A percentile compares a stretch with the other conserved stretches of the same genome.
Evolutionary conservation across 2,113 vertebrate species (phyloP).

Genomic region (Hepsetus odoe): DNA sequence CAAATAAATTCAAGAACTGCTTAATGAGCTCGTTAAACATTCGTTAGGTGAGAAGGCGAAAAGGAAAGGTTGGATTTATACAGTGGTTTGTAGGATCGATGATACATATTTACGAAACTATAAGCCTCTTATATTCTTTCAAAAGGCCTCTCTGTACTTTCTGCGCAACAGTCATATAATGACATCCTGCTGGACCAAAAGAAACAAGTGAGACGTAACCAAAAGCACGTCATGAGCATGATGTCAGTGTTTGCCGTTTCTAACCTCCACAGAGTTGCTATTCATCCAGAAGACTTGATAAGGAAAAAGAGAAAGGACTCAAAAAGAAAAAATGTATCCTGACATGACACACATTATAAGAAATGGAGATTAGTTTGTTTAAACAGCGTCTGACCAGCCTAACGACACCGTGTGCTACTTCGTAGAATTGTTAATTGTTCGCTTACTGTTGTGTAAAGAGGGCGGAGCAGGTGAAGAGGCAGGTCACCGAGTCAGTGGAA

Average conservation of each 20-base stretch:
- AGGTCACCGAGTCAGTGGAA: background rate
- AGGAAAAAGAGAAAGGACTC: background rate
- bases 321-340: background rate
- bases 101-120: background rate
- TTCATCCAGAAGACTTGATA: background rate
- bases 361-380: conserved; percentile 1
- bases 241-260: background rate
- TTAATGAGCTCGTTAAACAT: too few species aligned
- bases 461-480: background rate
- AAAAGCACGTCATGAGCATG: background rate
- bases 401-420: background rate
- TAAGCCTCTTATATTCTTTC: background rate
- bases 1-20: too few species aligned
- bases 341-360: background rate
- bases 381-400: background rate
- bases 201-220: background rate
- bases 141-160: background rate
- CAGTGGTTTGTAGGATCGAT: too few species aligned
- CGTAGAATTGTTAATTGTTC: background rate
- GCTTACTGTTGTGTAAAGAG: background rate
- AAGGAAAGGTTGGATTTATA: too few species aligned
- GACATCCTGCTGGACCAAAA: background rate
- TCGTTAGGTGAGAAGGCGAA: too few species aligned
- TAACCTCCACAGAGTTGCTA: background rate
- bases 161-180: background rate